phyloP scores from a whole-genome alignment of 2,888 invertebrate genomes.

The Acleris cristana region DNA sequence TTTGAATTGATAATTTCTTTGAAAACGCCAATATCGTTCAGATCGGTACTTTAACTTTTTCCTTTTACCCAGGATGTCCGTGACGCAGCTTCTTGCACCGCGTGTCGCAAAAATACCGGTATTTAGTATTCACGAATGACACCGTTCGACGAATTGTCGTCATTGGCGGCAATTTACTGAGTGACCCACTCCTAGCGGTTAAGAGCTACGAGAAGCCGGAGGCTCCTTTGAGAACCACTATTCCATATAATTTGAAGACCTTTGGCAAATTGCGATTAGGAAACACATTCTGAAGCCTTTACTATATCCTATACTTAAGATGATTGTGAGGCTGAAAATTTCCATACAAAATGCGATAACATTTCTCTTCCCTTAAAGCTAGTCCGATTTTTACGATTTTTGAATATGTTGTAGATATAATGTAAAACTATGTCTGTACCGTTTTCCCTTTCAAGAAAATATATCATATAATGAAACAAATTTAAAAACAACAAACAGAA shows the following conservation, averaged over 20 bases:
- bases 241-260: constrained; percentile 11
- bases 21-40: no score
- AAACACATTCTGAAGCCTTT: background rate
- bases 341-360: no score
- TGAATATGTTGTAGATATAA: no score
- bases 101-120: constrained; percentile 1
- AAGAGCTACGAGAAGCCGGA: background rate
- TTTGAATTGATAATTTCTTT: no score
- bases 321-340: no score
- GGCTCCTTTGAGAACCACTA: constrained; percentile 8
- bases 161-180: constrained; percentile 6
- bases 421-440: no score
- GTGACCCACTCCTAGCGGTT: background rate
- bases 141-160: constrained; percentile 8
- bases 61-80: background rate
- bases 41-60: background rate
- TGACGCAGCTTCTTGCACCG: constrained; percentile 2
- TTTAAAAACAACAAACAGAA: no score
- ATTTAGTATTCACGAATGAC: constrained; percentile 13
- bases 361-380: no score
- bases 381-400: no score
- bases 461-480: no score
- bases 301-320: no score
- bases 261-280: constrained; percentile 14
- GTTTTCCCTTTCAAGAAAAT: no score